Evolutionary conservation across 2,888 invertebrate species (phyloP), one percentile per base, ranked within the genome.

Genomic region (Hypolimnas misippus): DNA sequence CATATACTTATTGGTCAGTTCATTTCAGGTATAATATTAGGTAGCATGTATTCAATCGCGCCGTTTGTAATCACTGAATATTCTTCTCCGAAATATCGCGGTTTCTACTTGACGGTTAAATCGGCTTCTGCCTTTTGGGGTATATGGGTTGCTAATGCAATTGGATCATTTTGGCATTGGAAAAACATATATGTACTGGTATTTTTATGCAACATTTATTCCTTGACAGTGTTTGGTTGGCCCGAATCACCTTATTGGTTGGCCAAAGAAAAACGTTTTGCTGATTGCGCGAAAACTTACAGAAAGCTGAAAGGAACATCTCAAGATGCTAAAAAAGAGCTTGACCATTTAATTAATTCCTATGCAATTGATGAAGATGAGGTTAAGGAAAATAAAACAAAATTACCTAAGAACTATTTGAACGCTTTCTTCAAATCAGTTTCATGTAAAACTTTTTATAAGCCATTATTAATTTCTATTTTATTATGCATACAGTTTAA

Each of bases 41-140:
- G 79, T 1, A 74, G 76, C 14, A 5, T 31, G 57, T 74, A 76
- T 69, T 80, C 83, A 1, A 73, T 79, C n/a, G 64, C 76, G 3
- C 77, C 81, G 2, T 73, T 82, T 3, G 76, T 83, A 5, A 69
- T 82, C 8, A 75, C 77, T 0, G 84, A 84, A 61, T 84, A 81
- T 65, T 73, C 78, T 0, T 77, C 79, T 42, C 79, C 84, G 1
- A 74, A 75, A 17, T 80, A 83, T 49, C 72, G 84, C 53, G 83
- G 83, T 5, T 67, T 82, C 17, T 82, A 82, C 51, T 75, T 79
- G 69, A 75, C 81, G 58, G 76, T 82, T 10, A 81, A 83, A 68
- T 77, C 81, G 0, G 82, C 82, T 1, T 74, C 80, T 56, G 75
- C 77, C 53, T 79, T 77, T 62, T 84, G 80, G 77, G 84, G 83